phyloP scores from a whole-genome alignment of 2,888 invertebrate genomes.

The Agriopis leucophaearia region DNA sequence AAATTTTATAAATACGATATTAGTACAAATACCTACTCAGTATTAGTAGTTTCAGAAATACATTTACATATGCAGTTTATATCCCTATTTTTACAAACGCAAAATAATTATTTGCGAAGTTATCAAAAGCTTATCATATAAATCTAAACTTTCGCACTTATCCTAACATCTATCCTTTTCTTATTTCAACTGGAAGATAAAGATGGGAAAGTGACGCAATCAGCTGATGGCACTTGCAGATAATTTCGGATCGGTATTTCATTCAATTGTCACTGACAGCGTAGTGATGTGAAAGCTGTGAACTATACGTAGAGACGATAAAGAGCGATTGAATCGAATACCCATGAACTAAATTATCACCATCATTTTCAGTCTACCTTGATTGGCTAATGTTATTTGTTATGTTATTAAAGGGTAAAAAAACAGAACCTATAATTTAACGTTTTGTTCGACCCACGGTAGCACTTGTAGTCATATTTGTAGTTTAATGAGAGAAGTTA shows the following conservation, averaged over 20 bases:
- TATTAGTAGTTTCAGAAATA: no score
- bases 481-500: no score
- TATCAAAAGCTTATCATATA: background rate
- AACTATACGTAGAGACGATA: background rate
- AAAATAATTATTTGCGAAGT: background rate
- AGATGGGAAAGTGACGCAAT: slow-evolving; percentile 29
- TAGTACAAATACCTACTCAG: no score
- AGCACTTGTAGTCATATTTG: no score
- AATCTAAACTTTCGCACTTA: slow-evolving; percentile 21
- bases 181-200: slow-evolving; percentile 12
- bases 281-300: slow-evolving; percentile 32
- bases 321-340: background rate
- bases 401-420: no score
- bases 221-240: slow-evolving; percentile 42
- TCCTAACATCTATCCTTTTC: slow-evolving; percentile 15
- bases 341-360: background rate
- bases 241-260: slow-evolving; percentile 35
- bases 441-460: no score
- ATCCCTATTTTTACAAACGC: no score
- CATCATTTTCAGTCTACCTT: no score
- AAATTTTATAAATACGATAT: no score
- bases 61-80: no score
- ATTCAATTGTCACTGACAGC: slow-evolving; percentile 27
- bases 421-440: no score
- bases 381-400: no score